These are phyloP conservation scores for Tachysurus fulvidraco DNA, from an alignment of 2,113 vertebrate species.

Conservation along the genomic window DNA sequence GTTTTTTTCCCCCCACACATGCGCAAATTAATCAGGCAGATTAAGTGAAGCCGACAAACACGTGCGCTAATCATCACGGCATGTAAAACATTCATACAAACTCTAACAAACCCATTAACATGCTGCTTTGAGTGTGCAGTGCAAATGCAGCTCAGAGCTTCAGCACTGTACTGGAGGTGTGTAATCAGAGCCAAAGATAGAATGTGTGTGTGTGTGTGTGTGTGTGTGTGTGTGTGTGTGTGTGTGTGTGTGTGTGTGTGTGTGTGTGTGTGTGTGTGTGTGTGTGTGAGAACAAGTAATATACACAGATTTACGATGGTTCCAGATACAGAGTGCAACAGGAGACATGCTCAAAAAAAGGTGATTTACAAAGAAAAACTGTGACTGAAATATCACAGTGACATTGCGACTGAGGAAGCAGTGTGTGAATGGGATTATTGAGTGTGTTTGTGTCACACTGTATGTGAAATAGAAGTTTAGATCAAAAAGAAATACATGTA, in stretches of 20 bases:
- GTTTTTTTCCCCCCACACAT: neutral
- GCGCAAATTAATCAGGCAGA: neutral
- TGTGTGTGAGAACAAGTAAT: neutral
- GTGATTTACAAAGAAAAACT: neutral
- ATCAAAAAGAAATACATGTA: too few species aligned
- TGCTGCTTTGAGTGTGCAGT: slow-evolving; percentile 43
- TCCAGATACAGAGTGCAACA: neutral
- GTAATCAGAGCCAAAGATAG: slow-evolving; percentile 4
- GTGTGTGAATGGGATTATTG: neutral
- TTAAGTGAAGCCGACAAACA: slow-evolving; percentile 17
- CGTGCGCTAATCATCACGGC: slow-evolving; percentile 11
- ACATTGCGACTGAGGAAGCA: neutral
- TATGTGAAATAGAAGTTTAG: neutral
- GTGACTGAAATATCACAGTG: too few species aligned
- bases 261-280: neutral
- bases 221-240: neutral
- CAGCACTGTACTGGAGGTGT: neutral
- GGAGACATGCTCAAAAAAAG: neutral
- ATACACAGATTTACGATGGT: neutral
- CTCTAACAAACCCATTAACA: slow-evolving; percentile 5
- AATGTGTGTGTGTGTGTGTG: neutral
- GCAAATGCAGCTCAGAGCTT: neutral
- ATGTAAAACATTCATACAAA: slow-evolving; percentile 23
- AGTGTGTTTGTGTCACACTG: neutral
- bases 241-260: neutral